Conservation (phyloP, 2,888 invertebrate species). For the Amiota minor region DNA sequence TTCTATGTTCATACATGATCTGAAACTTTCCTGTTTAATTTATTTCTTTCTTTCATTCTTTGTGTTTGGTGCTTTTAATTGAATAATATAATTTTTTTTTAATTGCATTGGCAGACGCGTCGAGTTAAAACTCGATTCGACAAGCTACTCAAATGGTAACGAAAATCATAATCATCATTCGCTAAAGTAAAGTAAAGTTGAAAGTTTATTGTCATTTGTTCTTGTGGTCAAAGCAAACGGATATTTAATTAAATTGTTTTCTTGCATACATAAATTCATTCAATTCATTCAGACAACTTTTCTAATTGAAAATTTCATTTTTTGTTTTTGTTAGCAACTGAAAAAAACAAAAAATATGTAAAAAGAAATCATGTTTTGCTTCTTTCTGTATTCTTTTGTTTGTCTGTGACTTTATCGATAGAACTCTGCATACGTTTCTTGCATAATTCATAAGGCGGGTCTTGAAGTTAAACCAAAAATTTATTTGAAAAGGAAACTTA, state of each 20-base stretch:
- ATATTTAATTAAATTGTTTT: slow-evolving; percentile 23
- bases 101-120: slow-evolving; percentile 46
- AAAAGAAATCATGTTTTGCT: background rate
- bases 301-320: background rate
- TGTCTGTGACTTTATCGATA: no score
- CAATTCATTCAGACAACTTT: slow-evolving; percentile 1
- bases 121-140: background rate
- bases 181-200: no score
- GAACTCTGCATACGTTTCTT: background rate
- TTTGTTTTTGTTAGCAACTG: background rate
- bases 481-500: background rate
- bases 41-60: slow-evolving; percentile 7
- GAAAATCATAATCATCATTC: no score
- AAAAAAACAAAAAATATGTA: background rate
- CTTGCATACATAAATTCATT: slow-evolving; percentile 13
- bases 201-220: no score
- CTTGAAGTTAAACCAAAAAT: slow-evolving; percentile 1
- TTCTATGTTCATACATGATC: background rate
- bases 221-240: background rate
- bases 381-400: no score
- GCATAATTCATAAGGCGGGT: slow-evolving; percentile 16
- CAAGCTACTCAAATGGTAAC: background rate
- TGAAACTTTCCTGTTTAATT: background rate
- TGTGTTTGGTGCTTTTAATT: slow-evolving; percentile 47
- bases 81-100: slow-evolving; percentile 55